Evolutionary conservation across 2,797 vertebrate species (phyloP).

Genomic region (Sphaeramia orbicularis): DNA sequence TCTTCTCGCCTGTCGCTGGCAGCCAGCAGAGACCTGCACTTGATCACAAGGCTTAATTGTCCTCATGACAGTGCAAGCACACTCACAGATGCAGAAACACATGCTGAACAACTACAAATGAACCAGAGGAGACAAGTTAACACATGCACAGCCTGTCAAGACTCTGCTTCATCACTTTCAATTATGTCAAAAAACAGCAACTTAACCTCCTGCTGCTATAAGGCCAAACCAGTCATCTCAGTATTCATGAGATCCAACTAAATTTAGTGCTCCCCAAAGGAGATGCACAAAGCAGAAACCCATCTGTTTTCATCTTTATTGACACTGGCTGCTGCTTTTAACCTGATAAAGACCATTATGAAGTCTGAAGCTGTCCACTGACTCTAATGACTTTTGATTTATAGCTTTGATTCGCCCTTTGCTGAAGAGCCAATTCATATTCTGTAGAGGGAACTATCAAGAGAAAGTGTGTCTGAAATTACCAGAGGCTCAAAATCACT

Average conservation of each 20-base stretch:
- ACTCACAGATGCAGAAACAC: not conserved
- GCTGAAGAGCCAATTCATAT: conserved; percentile 56
- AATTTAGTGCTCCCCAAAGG: conserved; percentile 13
- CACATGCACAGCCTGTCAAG: not conserved
- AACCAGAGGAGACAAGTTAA: not conserved
- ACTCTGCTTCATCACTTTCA: not conserved
- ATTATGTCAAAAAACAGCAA: not conserved
- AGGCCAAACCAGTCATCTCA: not conserved
- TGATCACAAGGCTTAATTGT: conserved; percentile 60
- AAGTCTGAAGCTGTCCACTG: conserved; percentile 45
- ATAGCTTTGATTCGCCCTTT: conserved; percentile 56
- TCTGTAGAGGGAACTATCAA: conserved; percentile 25
- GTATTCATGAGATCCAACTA: not conserved
- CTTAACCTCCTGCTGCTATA: not conserved
- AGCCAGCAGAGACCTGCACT: conserved; percentile 33
- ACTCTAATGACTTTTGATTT: conserved; percentile 72
- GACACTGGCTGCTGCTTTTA: conserved; percentile 49
- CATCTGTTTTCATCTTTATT: conserved; percentile 47
- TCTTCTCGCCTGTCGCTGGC: conserved; percentile 48
- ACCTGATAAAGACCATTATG: conserved; percentile 60
- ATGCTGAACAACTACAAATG: conserved; percentile 11
- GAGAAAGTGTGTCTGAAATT: conserved; percentile 35
- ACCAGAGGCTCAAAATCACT: conserved; percentile 30
- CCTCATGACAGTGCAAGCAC: conserved; percentile 38
- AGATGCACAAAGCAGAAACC: conserved; percentile 37